phyloP scores from a whole-genome alignment of 2,113 vertebrate genomes.

The Ceratotherium simum region DNA sequence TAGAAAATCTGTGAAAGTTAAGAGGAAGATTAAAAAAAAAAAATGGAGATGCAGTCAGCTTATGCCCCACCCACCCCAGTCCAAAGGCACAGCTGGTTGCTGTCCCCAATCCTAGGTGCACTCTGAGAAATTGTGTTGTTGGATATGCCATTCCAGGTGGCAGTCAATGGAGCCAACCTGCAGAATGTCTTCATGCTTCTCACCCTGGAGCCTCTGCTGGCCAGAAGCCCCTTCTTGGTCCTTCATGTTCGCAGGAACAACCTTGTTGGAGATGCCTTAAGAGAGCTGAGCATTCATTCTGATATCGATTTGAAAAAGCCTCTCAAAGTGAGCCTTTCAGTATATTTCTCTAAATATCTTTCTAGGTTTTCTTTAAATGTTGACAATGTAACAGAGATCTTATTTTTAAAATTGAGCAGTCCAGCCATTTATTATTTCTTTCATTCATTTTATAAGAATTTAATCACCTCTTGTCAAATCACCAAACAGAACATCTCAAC shows the following conservation, averaged over 20 bases:
- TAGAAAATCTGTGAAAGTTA: background rate
- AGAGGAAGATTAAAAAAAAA: background rate
- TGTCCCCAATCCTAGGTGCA: rapidly evolving
- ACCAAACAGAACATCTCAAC: background rate
- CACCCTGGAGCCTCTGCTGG: constrained; percentile 96
- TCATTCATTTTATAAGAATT: constrained; percentile 23
- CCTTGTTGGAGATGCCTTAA: constrained; percentile 95
- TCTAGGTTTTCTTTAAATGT: background rate
- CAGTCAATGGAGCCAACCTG: constrained; percentile 96
- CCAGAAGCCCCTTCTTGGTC: constrained; percentile 96
- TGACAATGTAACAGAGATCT: background rate
- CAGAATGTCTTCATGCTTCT: constrained; percentile 99
- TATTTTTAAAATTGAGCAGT: background rate
- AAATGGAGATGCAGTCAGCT: background rate
- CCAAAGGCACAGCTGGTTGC: background rate
- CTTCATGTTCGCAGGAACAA: constrained; percentile 95
- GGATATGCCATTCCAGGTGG: constrained; percentile 89
- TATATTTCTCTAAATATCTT: background rate
- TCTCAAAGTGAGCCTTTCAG: constrained; percentile 91
- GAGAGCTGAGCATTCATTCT: constrained; percentile 97
- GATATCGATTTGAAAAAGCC: constrained; percentile 98
- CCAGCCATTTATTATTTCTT: background rate
- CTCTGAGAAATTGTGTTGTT: background rate
- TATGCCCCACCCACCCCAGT: rapidly evolving
- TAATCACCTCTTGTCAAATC: background rate